Conservation (phyloP, 2,113 vertebrate genomes). For the Piliocolobus tephrosceles region DNA sequence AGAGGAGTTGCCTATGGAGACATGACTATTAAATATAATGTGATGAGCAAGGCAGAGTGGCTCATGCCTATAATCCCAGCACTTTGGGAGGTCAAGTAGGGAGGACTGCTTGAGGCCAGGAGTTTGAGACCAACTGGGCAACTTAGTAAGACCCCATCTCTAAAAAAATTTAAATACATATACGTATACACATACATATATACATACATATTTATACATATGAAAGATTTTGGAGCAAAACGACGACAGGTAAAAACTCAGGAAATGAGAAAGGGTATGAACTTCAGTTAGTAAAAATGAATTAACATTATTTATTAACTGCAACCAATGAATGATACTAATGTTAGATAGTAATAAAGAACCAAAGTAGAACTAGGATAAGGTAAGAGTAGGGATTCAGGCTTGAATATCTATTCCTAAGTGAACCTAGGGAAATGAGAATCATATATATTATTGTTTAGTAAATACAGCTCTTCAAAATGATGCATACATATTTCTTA, state of each 20-base stretch:
- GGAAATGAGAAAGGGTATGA: background rate
- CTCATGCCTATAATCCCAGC: too few relatives aligned
- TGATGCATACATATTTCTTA: background rate
- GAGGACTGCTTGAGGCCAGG: too few relatives aligned
- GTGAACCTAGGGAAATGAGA: background rate
- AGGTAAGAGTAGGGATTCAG: background rate
- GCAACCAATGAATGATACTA: background rate
- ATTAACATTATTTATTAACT: background rate
- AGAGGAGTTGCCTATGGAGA: background rate
- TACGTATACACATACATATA: too few relatives aligned
- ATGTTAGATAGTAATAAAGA: background rate
- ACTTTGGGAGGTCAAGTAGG: too few relatives aligned
- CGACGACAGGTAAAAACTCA: background rate
- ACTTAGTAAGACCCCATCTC: too few relatives aligned
- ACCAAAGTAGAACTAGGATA: background rate
- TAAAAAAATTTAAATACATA: too few relatives aligned
- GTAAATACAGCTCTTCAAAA: constrained; percentile 9
- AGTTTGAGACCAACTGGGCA: too few relatives aligned
- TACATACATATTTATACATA: too few relatives aligned
- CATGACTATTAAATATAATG: background rate
- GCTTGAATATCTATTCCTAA: background rate
- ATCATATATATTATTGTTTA: background rate
- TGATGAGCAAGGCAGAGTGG: background rate
- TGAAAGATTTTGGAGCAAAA: background rate
- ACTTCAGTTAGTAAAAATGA: background rate